Base-by-base conservation (phyloP, 2,888 invertebrate species). In the Spicauda simplicius region DNA sequence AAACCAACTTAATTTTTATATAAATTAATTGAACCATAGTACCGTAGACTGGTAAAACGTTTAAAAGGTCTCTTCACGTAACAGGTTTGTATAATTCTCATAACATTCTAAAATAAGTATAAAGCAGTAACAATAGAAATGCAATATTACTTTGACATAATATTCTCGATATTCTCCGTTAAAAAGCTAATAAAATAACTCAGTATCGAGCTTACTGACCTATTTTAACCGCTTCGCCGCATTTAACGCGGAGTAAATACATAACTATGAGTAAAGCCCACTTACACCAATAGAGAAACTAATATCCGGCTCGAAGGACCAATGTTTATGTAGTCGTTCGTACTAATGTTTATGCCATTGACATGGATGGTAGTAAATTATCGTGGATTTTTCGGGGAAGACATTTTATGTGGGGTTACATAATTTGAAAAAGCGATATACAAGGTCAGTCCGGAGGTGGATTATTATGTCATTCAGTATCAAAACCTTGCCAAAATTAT, bases 301-400 rank as follows among this genome's bases (percentile, higher is more conserved):
- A 65, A 65, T 65, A 65, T 65, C 54, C 65, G 59, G 65, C 53
- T 57, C 45, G 65, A 48, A 65, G 65, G 65, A 65, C 65, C 65
- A 59, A 65, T 41, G 52, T 59, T 65, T 45, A 52, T 53, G 50
- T 53, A 45, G 25, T 25, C 25, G 25, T 25, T 25, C 25, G 16
- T 59, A 12, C 18, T 56, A 50, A 56, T 57, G 19, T 64, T 64
- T 58, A 41, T 25, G 57, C 33, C 14, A 41, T 41, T 41, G 14
- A 10, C 14, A 11, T 11, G 41, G 41, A 14, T 1, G 41, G 41
- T 41, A 41, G 33, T 33, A 33, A 33, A 33, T 6, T 33, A 25
- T 4, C 25, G 25, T 4, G 33, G 33, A 33, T 33, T 33, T 33
- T 33, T 33, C 33, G 33, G 33, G 33, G 8, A 33, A 33, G n/a